These are phyloP conservation scores for Limnephilus auricula DNA, from an alignment of 2,888 invertebrate species.

Conservation along the genomic window DNA sequence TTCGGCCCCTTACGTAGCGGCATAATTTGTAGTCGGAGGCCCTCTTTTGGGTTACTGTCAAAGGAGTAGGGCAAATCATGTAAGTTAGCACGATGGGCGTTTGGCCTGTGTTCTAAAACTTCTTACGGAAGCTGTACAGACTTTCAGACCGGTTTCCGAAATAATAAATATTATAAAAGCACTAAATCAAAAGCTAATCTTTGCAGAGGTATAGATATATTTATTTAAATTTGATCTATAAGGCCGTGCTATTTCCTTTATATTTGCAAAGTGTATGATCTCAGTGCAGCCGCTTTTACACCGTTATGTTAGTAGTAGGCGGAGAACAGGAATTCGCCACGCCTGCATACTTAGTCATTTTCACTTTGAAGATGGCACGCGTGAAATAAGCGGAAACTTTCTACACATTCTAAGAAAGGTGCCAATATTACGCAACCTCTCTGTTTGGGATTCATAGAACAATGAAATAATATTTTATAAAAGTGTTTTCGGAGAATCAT, in stretches of 20 bases:
- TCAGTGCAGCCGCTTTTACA: not conserved
- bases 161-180: too few relatives aligned
- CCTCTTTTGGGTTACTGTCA: too few relatives aligned
- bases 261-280: slow-evolving; percentile 2
- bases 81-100: too few relatives aligned
- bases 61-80: too few relatives aligned
- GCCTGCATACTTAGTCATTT: slow-evolving; percentile 54
- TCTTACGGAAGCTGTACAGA: too few relatives aligned
- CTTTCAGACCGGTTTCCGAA: too few relatives aligned
- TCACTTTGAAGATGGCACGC: slow-evolving; percentile 54
- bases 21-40: too few relatives aligned
- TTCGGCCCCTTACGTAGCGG: too few relatives aligned
- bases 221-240: not conserved
- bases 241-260: not conserved
- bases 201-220: too few relatives aligned
- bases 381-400: slow-evolving; percentile 41
- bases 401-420: slow-evolving; percentile 22
- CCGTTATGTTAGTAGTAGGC: not conserved
- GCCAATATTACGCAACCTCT: slow-evolving; percentile 25
- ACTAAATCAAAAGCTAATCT: too few relatives aligned
- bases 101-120: too few relatives aligned
- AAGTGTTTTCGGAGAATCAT: not conserved
- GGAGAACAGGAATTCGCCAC: slow-evolving; percentile 22
- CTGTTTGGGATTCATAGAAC: not conserved
- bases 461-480: slow-evolving; percentile 13